Evolutionary conservation across 2,797 vertebrate species (phyloP), one percentile per base, ranked within the genome.

Genomic region (Enteromius unitaeniatus): DNA sequence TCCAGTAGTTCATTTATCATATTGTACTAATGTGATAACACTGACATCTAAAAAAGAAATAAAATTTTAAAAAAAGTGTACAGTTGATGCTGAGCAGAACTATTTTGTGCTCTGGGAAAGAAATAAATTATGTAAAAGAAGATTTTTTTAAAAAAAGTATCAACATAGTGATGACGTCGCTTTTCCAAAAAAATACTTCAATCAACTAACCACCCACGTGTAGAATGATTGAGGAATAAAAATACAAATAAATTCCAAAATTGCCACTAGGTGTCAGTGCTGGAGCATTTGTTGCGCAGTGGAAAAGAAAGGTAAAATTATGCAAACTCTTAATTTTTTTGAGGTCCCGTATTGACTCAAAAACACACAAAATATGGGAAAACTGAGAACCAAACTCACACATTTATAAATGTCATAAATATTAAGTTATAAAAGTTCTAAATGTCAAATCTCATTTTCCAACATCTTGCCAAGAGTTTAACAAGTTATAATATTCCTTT

Each of bases 61-160:
- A 21, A 75, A 42, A 10, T 42, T 42, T 11, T 11, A 55, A 74
- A 74, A 84, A 74, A 85, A 74, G 90, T 89, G 78, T 91, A 86
- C 82, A 89, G 90, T 89, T 91, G 86, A 89, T 89, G 88, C 81
- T 93, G 90, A 90, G 89, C 87, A 82, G 87, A 90, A 89, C 87
- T 88, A 84, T 88, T 92, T 86, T 93, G 89, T 93, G 91, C 89
- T 92, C 87, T 90, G 84, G 86, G 87, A 86, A 90, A 90, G 76
- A 81, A 86, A 82, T 87, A 86, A 85, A 87, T 87, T 75, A 82
- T 11, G 78, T 78, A 77, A 84, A 91, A 88, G 86, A 77, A 91
- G 92, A 90, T 88, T 14, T 10, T n/a, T n/a, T n/a, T n/a, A n/a
- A n/a, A 55, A 73, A 45, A 74, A n/a, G 3, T n/a, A 75, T 55